These are phyloP conservation scores for Standfussiana lucernea DNA, from an alignment of 2,888 invertebrate species.

Conservation along the genomic window DNA sequence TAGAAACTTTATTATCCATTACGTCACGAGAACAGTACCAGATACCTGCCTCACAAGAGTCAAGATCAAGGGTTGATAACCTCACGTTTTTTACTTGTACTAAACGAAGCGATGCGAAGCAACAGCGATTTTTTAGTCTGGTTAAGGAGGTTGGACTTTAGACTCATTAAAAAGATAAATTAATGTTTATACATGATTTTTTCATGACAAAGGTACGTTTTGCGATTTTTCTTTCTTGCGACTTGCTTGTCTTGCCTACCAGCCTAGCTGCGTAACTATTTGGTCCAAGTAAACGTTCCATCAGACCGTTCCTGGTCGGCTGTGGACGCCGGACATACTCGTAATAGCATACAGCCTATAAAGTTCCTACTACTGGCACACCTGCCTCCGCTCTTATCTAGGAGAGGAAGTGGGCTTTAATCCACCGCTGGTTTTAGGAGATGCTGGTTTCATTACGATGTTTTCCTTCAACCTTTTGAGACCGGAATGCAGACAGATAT, in stretches of 20 bases:
- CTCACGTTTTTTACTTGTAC: constrained; percentile 2
- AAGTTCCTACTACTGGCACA: not conserved
- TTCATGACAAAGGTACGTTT: not conserved
- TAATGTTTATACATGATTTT: not conserved
- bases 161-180: constrained; percentile 5
- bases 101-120: too few species aligned
- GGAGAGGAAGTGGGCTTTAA: too few species aligned
- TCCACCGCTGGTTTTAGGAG: not conserved
- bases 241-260: not conserved
- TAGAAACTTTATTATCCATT: constrained; percentile 10
- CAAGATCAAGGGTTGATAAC: constrained; percentile 34
- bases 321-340: not conserved
- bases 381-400: too few species aligned
- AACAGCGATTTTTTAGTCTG: not conserved
- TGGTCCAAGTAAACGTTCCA: not conserved
- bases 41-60: not conserved
- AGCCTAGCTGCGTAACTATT: not conserved
- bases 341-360: too few species aligned
- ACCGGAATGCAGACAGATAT: not conserved
- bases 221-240: not conserved
- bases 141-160: constrained; percentile 14
- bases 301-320: not conserved
- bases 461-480: too few species aligned
- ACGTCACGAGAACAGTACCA: constrained; percentile 1
- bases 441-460: not conserved